Evolutionary conservation across 2,888 invertebrate species (phyloP).

Genomic region (Leptodirus hochenwartii): DNA sequence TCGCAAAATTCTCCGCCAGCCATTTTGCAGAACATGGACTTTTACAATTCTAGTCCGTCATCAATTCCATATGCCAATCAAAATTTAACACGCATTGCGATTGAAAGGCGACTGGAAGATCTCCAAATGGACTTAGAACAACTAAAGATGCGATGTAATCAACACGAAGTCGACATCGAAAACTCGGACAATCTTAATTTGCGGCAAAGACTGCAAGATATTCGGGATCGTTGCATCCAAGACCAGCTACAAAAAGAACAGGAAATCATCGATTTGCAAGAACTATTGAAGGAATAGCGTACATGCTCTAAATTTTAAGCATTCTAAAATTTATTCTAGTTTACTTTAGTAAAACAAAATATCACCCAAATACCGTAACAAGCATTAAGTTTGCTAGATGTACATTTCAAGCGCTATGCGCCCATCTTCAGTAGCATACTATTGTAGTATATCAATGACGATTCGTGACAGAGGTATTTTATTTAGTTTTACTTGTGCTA

Average conservation of each 20-base stretch:
- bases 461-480: too few species aligned
- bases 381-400: too few species aligned
- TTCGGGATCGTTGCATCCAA: conserved; percentile 57
- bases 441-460: too few species aligned
- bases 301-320: too few species aligned
- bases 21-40: conserved; percentile 23
- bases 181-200: conserved; percentile 73
- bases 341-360: too few species aligned
- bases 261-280: conserved; percentile 29
- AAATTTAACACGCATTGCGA: conserved; percentile 15
- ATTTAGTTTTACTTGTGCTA: too few species aligned
- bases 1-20: conserved; percentile 22
- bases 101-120: conserved; percentile 43
- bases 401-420: too few species aligned
- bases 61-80: conserved; percentile 1
- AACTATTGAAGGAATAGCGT: conserved; percentile 14
- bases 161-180: conserved; percentile 68
- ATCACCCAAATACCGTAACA: too few species aligned
- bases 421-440: too few species aligned
- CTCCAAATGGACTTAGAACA: conserved; percentile 57
- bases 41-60: conserved; percentile 18
- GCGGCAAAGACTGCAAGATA: conserved; percentile 58
- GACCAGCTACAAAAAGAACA: conserved; percentile 66
- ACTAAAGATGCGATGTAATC: conserved; percentile 50
- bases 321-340: too few species aligned